Base-by-base conservation (phyloP, 2,797 vertebrate genomes). In the Gymnopithys bicolor region DNA sequence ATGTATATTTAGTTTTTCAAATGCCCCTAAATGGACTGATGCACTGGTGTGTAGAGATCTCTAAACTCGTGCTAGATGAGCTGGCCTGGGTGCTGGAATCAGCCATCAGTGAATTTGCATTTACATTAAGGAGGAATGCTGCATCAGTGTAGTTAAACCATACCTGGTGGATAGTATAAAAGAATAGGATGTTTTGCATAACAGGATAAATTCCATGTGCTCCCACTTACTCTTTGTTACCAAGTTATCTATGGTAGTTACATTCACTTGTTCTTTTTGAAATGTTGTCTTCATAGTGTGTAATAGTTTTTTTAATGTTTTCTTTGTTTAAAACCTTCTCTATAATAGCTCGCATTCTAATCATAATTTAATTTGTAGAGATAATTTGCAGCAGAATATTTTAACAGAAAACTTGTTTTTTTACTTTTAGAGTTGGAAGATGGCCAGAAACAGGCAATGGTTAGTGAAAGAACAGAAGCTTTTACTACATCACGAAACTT, bases 401-500 rank as follows among this genome's bases (percentile, higher is more conserved):
- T 81, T 74, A 81, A 88, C 85, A 69, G 24, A 90, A 86, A 25
- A 21, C 41, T 28, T 92, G 95, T 95, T 86, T 85, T 84, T 87
- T 87, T 84, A 21, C 35, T 94, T 95, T 76, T 77, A 99, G 99
- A 99, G 95, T 97, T 98, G 66, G 99, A 99, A 49, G 98, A 99
- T 49, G 99, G 99, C 35, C 99, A 98, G 93, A 99, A 98, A 19
- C 99, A 99, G 62, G 97, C 98, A 82, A 98, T 99, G 98, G 99
- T 99, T 97, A 99, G 99, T 85, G 99, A 99, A 97, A 98, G 99
- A 94, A 99, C 99, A 4, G 99, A 99, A 98, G 98, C 99, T 67
- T 99, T 99, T 96, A 99, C 99, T 59, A 99, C 99, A 8, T 99
- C 99, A 43, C 98, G 99, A 32, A 99, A 99, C 96, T 98, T 99